Percentiles rank a stretch among this genome's conserved stretches.
These are phyloP conservation scores for Hypomecis atomaria DNA, from an alignment of 2,888 invertebrate species.

Conservation along the genomic window DNA sequence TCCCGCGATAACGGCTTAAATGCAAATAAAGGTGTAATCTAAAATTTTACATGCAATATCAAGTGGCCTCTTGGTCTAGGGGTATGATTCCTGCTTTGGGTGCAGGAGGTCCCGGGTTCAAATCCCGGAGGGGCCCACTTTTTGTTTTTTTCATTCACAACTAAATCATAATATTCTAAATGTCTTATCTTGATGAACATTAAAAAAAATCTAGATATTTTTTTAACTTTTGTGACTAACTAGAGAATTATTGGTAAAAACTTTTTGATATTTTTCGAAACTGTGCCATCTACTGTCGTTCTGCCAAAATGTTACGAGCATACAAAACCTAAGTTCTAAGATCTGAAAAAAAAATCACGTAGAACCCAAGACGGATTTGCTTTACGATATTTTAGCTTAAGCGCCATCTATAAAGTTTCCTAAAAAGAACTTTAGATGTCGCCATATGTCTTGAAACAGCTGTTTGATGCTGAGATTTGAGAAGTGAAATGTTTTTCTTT, in stretches of 20 bases:
- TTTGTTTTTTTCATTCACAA: slow-evolving; percentile 35
- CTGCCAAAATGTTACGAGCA: not conserved
- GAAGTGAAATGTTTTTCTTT: slow-evolving; percentile 55
- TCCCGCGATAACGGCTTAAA: not conserved
- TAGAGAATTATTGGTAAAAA: too few relatives aligned
- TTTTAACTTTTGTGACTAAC: not conserved
- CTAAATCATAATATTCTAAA: too few relatives aligned
- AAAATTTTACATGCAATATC: slow-evolving; percentile 2
- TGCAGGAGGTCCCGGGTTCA: slow-evolving; percentile 90
- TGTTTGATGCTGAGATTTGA: slow-evolving; percentile 49
- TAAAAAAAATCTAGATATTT: not conserved
- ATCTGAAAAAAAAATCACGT: not conserved
- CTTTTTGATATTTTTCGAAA: not conserved
- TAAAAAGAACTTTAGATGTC: slow-evolving; percentile 42
- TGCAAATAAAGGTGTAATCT: not conserved
- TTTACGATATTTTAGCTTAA: not conserved
- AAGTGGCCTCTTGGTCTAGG: slow-evolving; percentile 88
- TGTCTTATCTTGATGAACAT: too few relatives aligned
- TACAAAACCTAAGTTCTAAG: not conserved
- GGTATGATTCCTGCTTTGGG: slow-evolving; percentile 90
- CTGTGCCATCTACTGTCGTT: slow-evolving; percentile 17
- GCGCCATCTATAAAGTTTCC: slow-evolving; percentile 13
- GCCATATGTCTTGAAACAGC: slow-evolving; percentile 58
- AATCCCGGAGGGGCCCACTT: slow-evolving; percentile 88
- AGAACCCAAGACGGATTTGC: not conserved